A percentile compares a stretch with the other conserved stretches of the same genome.
phyloP scores from a whole-genome alignment of 2,888 invertebrate genomes.

The Acronicta alni region DNA sequence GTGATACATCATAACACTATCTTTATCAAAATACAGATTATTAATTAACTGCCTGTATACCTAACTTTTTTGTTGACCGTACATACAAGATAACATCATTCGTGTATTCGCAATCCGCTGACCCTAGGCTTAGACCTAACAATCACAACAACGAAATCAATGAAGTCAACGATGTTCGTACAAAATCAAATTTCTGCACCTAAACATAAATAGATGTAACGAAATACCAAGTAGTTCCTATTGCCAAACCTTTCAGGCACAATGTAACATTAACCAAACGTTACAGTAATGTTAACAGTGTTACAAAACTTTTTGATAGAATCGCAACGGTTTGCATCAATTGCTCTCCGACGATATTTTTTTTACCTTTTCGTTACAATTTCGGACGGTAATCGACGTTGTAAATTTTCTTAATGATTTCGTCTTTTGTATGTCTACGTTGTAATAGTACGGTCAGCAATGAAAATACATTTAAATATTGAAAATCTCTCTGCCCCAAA shows the following conservation, averaged over 20 bases:
- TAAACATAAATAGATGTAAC: neutral
- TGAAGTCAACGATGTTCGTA: too few relatives aligned
- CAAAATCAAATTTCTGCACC: too few relatives aligned
- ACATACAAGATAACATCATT: too few relatives aligned
- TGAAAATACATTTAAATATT: too few relatives aligned
- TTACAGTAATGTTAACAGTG: slow-evolving; percentile 17
- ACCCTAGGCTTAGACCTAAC: too few relatives aligned
- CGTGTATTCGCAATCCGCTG: too few relatives aligned
- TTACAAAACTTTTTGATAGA: slow-evolving; percentile 31
- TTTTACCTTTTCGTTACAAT: slow-evolving; percentile 20
- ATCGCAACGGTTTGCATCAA: slow-evolving; percentile 38
- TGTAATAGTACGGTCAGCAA: neutral
- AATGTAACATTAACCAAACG: slow-evolving; percentile 21
- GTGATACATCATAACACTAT: too few relatives aligned
- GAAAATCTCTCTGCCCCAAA: too few relatives aligned
- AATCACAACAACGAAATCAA: too few relatives aligned
- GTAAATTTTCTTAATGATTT: slow-evolving; percentile 8
- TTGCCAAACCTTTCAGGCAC: slow-evolving; percentile 18
- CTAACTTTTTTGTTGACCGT: too few relatives aligned
- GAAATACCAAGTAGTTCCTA: slow-evolving; percentile 14
- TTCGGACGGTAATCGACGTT: slow-evolving; percentile 1
- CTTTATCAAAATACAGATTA: too few relatives aligned
- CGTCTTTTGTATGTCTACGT: neutral
- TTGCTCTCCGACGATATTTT: slow-evolving; percentile 6
- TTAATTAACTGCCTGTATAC: too few relatives aligned